These are phyloP conservation scores for Periophthalmus magnuspinnatus DNA, from an alignment of 2,797 vertebrate species.

Conservation along the genomic window DNA sequence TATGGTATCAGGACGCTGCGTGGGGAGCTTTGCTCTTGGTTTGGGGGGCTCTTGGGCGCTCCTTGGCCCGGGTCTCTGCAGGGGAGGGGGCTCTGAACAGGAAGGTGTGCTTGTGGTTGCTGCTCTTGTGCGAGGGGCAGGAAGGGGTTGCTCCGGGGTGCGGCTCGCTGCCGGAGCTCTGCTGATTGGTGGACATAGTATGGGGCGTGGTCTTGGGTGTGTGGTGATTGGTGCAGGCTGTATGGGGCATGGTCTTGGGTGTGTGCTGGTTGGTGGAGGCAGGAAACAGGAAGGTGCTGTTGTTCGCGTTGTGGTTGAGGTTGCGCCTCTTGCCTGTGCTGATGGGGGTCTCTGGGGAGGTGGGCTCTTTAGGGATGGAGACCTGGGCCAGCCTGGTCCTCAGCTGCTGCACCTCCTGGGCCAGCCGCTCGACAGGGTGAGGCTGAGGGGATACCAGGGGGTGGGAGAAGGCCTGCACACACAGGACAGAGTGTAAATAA, in stretches of 20 bases:
- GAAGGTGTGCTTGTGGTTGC: conserved; percentile 77
- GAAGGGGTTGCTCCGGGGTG: conserved; percentile 26
- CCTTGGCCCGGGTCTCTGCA: conserved; percentile 53
- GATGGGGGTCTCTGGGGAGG: conserved; percentile 18
- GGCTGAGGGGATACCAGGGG: conserved; percentile 69
- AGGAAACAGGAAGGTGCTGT: conserved; percentile 79
- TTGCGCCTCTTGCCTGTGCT: conserved; percentile 58
- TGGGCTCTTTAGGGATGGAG: conserved; percentile 43
- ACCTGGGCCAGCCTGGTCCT: conserved; percentile 64
- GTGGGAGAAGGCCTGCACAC: conserved; percentile 73
- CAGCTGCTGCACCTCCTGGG: conserved; percentile 78
- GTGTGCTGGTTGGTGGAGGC: conserved; percentile 33
- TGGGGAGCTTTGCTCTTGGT: conserved; percentile 58
- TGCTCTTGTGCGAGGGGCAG: conserved; percentile 50
- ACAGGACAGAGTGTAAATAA: neutral
- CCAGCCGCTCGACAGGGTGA: conserved; percentile 78
- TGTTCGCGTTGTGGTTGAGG: conserved; percentile 80
- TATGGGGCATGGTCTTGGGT: conserved; percentile 35
- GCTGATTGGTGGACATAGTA: conserved; percentile 52
- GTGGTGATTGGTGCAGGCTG: conserved; percentile 54
- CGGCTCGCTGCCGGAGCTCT: conserved; percentile 38
- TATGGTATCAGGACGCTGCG: neutral
- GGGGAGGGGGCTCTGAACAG: conserved; percentile 71
- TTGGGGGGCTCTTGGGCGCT: conserved; percentile 53
- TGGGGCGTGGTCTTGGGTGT: conserved; percentile 34